These are phyloP conservation scores for Vireo altiloquus DNA, from an alignment of 2,113 vertebrate genomes.

Conservation along the genomic window DNA sequence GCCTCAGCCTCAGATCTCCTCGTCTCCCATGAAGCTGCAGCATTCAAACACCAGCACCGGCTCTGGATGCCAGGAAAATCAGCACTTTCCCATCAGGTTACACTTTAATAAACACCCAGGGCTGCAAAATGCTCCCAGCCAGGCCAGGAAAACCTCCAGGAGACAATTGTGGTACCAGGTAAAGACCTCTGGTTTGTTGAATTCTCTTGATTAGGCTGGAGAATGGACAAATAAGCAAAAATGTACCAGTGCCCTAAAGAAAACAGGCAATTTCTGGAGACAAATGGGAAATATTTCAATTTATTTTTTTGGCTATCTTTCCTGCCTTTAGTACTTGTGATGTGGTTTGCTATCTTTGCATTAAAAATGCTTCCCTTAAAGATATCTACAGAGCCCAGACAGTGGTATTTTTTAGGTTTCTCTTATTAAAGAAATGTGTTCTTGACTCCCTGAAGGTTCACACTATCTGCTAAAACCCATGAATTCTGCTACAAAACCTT, in stretches of 20 bases:
- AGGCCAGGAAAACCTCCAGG: background rate
- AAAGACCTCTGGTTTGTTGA: background rate
- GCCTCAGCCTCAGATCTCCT: background rate
- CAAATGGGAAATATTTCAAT: slow-evolving; percentile 42
- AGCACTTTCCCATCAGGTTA: background rate
- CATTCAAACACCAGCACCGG: background rate
- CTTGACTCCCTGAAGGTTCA: rapidly evolving
- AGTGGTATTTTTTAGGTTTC: background rate
- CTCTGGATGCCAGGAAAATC: background rate
- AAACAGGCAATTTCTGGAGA: slow-evolving; percentile 21
- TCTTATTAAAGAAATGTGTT: background rate
- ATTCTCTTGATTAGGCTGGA: background rate
- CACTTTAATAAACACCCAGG: background rate
- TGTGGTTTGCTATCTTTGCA: background rate
- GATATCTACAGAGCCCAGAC: background rate
- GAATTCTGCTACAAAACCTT: background rate
- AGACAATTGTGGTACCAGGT: background rate
- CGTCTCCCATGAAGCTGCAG: background rate
- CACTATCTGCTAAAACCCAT: background rate
- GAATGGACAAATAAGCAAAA: slow-evolving; percentile 4
- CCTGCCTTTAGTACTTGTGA: background rate
- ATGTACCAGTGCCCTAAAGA: background rate
- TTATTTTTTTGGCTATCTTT: background rate
- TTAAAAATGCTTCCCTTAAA: background rate
- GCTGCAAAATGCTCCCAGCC: background rate